These are phyloP conservation scores for Solenopsis invicta DNA, from an alignment of 1,140 invertebrate species.

Conservation along the genomic window DNA sequence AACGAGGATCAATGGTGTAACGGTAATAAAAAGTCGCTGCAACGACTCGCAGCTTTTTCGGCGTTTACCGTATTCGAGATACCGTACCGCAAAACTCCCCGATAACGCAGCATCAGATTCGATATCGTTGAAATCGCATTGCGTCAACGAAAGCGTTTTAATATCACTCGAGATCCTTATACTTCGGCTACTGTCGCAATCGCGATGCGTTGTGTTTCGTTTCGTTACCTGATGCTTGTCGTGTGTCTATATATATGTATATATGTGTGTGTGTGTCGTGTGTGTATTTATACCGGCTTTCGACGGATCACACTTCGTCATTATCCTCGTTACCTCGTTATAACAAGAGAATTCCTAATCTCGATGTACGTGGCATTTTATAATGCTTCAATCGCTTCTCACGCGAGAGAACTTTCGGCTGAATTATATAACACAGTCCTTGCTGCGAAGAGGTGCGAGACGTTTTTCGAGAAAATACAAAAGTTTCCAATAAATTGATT, in stretches of 20 bases:
- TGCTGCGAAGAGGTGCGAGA: not conserved
- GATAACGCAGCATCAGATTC: slow-evolving; percentile 40
- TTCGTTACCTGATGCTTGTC: not conserved
- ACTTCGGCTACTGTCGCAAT: slow-evolving; percentile 34
- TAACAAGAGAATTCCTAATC: slow-evolving; percentile 37
- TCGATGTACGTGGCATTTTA: slow-evolving; percentile 11
- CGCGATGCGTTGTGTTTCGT: slow-evolving; percentile 42
- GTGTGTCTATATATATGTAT: not conserved
- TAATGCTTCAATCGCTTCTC: not conserved
- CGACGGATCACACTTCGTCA: not conserved
- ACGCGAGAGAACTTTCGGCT: not conserved
- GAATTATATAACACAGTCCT: not conserved
- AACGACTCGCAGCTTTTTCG: not conserved
- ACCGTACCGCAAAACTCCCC: slow-evolving; percentile 37
- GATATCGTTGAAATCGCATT: slow-evolving; percentile 37
- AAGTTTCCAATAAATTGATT: not conserved
- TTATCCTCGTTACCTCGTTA: not conserved
- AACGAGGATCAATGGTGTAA: not conserved
- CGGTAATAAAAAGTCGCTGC: slow-evolving; percentile 17
- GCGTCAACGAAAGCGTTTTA: slow-evolving; percentile 35
- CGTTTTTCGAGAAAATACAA: not conserved
- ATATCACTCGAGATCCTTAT: slow-evolving; percentile 51
- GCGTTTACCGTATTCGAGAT: slow-evolving; percentile 44
- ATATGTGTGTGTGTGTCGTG: not conserved
- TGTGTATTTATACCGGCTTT: not conserved